A percentile compares a stretch with the other conserved stretches of the same genome.
Evolutionary conservation across 1,140 invertebrate genomes (phyloP).

Genomic region (Phenacoccus solenopsis): DNA sequence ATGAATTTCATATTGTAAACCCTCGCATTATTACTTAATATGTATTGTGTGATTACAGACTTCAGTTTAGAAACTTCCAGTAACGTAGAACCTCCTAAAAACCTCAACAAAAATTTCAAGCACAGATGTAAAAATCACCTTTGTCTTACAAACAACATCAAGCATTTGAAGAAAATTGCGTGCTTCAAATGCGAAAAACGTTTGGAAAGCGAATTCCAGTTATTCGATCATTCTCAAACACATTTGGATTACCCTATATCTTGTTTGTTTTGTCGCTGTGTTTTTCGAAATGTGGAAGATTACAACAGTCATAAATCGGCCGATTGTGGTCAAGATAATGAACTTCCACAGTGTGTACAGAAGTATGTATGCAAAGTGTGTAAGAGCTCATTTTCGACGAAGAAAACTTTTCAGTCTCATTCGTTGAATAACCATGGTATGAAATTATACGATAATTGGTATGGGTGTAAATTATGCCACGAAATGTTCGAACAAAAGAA

Average conservation of each 20-base stretch:
- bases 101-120: neutral
- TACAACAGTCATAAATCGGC: neutral
- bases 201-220: conserved; percentile 6
- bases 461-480: conserved; percentile 5
- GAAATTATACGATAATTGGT: conserved; percentile 7
- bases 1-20: neutral
- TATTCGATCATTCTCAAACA: conserved; percentile 8
- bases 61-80: neutral
- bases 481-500: conserved; percentile 10
- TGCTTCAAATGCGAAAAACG: conserved; percentile 6
- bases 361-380: neutral
- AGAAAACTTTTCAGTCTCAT: conserved; percentile 11
- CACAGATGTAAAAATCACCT: neutral
- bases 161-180: conserved; percentile 9
- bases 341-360: neutral
- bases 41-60: too few relatives aligned
- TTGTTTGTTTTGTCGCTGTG: neutral
- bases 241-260: neutral
- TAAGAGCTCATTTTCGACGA: neutral
- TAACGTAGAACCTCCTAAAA: neutral
- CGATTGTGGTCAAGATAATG: neutral
- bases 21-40: too few relatives aligned
- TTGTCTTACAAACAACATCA: neutral
- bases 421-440: neutral
- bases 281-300: neutral